Percentiles rank a stretch among this genome's conserved stretches.
Conservation (phyloP, 2,888 invertebrate genomes). For the Yponomeuta cagnagella region DNA sequence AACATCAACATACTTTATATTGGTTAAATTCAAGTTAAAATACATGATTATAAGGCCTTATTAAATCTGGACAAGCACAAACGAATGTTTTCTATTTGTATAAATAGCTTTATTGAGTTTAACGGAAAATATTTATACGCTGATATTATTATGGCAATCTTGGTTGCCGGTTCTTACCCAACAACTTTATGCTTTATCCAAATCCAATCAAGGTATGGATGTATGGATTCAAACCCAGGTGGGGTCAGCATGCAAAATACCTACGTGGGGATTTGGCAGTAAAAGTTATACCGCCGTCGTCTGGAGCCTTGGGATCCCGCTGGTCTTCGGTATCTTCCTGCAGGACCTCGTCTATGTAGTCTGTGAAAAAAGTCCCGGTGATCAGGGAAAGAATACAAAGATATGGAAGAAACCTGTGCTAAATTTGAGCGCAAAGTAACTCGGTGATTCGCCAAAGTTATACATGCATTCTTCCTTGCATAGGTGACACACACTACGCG, state of each 20-base stretch:
- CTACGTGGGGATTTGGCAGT: slow-evolving; percentile 93
- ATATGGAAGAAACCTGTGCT: too few species aligned
- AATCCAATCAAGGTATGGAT: slow-evolving; percentile 45
- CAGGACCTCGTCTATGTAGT: slow-evolving; percentile 90
- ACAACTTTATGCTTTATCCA: slow-evolving; percentile 32
- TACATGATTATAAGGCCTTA: not conserved
- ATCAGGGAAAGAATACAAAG: not conserved
- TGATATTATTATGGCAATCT: not conserved
- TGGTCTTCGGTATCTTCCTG: slow-evolving; percentile 76
- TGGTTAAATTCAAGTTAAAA: not conserved
- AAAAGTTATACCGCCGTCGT: slow-evolving; percentile 92
- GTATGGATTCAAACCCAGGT: not conserved
- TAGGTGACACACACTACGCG: not conserved
- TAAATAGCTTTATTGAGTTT: too few species aligned
- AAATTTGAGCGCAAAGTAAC: slow-evolving; percentile 20
- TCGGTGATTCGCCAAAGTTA: not conserved
- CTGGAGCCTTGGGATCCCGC: slow-evolving; percentile 75
- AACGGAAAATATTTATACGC: too few species aligned
- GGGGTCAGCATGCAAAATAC: slow-evolving; percentile 67
- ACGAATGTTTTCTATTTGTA: not conserved
- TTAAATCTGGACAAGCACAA: not conserved
- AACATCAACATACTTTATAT: slow-evolving; percentile 33
- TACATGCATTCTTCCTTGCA: not conserved
- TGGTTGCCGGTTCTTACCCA: not conserved
- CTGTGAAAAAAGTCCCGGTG: slow-evolving; percentile 54